Evolutionary conservation across 2,113 vertebrate species (phyloP).

Genomic region (Phoxinus phoxinus): DNA sequence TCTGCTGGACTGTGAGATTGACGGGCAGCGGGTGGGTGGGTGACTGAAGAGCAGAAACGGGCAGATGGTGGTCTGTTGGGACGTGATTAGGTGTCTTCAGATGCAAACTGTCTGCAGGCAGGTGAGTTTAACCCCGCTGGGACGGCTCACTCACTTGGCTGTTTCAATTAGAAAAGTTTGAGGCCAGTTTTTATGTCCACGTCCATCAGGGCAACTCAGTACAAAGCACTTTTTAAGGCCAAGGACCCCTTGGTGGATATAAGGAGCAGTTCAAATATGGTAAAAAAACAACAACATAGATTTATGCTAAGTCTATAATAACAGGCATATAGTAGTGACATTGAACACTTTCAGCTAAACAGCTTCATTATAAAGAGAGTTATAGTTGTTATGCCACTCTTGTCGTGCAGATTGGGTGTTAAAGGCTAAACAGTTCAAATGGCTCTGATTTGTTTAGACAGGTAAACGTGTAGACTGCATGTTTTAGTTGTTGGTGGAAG

Average conservation of each 20-base stretch:
- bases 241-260: neutral
- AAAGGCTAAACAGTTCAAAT: neutral
- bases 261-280: neutral
- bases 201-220: neutral
- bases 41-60: conserved; percentile 36
- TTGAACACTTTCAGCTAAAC: too few species aligned
- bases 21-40: conserved; percentile 43
- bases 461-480: neutral
- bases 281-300: neutral
- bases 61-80: conserved; percentile 58
- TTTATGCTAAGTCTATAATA: too few species aligned
- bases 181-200: conserved; percentile 35
- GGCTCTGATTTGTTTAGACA: neutral
- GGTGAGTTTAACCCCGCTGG: conserved; percentile 33
- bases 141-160: neutral
- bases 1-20: conserved; percentile 58
- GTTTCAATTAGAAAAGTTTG: conserved; percentile 44
- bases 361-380: too few species aligned
- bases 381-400: too few species aligned
- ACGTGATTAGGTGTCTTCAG: conserved; percentile 52
- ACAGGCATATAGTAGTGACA: too few species aligned
- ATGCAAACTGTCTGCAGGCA: conserved; percentile 42
- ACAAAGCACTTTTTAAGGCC: neutral
- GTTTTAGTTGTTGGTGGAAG: conserved; percentile 14
- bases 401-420: too few species aligned